Evolutionary conservation across 2,888 invertebrate species (phyloP).

Genomic region (Platypus cylindrus): DNA sequence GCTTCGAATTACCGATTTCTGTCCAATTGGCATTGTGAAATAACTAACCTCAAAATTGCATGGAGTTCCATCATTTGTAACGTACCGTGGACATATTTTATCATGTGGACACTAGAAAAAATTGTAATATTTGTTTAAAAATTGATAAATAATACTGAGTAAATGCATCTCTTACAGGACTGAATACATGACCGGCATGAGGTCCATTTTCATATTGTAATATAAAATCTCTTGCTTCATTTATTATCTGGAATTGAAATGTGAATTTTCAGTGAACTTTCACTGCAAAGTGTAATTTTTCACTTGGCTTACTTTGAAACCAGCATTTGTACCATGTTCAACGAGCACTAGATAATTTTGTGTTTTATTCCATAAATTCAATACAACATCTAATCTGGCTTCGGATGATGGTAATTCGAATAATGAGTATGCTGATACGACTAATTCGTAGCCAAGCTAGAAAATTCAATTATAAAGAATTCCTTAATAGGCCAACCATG

Average conservation of each 20-base stretch:
- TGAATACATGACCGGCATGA: constrained; percentile 50
- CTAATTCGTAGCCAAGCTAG: constrained; percentile 64
- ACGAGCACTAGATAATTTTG: constrained; percentile 68
- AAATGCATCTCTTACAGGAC: constrained; percentile 49
- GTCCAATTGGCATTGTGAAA: constrained; percentile 41
- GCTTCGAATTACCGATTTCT: constrained; percentile 32
- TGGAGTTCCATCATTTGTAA: constrained; percentile 50
- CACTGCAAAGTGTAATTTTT: no score
- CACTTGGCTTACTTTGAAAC: constrained; percentile 51
- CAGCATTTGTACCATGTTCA: constrained; percentile 73
- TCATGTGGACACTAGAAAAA: constrained; percentile 69
- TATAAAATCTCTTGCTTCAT: constrained; percentile 75
- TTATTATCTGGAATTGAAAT: constrained; percentile 47
- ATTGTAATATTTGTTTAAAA: neutral
- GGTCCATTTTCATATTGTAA: constrained; percentile 38
- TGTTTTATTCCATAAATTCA: constrained; percentile 79
- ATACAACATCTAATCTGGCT: constrained; percentile 53
- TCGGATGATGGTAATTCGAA: constrained; percentile 62
- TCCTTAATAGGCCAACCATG: neutral
- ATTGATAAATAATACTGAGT: constrained; percentile 1
- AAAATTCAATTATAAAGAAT: constrained; percentile 18
- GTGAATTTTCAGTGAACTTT: no score
- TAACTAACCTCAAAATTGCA: constrained; percentile 67
- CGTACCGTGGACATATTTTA: constrained; percentile 57
- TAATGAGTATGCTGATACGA: constrained; percentile 66